phyloP scores from a whole-genome alignment of 2,797 vertebrate species.

The Chelon auratus region DNA sequence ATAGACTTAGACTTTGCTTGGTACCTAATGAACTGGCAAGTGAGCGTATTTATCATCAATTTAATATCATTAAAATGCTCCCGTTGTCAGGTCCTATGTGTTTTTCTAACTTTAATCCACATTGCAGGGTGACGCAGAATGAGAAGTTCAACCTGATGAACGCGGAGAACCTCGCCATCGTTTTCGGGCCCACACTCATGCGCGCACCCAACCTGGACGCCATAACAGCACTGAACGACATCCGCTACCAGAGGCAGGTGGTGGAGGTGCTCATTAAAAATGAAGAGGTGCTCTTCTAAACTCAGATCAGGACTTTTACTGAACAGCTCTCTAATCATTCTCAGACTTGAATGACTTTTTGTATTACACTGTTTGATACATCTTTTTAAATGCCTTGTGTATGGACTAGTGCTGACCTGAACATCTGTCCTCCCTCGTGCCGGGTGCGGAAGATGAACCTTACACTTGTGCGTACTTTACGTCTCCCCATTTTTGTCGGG shows the following conservation, averaged over 20 bases:
- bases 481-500: slow-evolving; percentile 95
- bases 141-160: slow-evolving; percentile 98
- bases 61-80: background rate
- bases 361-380: slow-evolving; percentile 58
- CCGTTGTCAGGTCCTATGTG: background rate
- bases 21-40: too few relatives aligned
- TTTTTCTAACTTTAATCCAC: slow-evolving; percentile 29
- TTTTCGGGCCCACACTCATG: slow-evolving; percentile 98
- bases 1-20: too few relatives aligned
- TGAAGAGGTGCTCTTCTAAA: slow-evolving; percentile 94
- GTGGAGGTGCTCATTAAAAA: slow-evolving; percentile 99
- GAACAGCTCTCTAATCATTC: slow-evolving; percentile 79
- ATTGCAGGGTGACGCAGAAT: slow-evolving; percentile 92
- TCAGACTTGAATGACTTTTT: slow-evolving; percentile 81
- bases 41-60: background rate
- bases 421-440: slow-evolving; percentile 79
- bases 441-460: slow-evolving; percentile 87
- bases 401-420: slow-evolving; percentile 85
- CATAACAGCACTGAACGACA: slow-evolving; percentile 95
- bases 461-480: slow-evolving; percentile 86
- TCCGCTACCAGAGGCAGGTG: slow-evolving; percentile 98
- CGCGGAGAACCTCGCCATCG: slow-evolving; percentile 96
- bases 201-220: slow-evolving; percentile 93
- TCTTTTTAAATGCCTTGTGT: slow-evolving; percentile 75
- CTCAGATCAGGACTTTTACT: slow-evolving; percentile 77